Base-by-base conservation (phyloP, 53 echinoderm and acorn worm species). In the Henricia sp. region DNA sequence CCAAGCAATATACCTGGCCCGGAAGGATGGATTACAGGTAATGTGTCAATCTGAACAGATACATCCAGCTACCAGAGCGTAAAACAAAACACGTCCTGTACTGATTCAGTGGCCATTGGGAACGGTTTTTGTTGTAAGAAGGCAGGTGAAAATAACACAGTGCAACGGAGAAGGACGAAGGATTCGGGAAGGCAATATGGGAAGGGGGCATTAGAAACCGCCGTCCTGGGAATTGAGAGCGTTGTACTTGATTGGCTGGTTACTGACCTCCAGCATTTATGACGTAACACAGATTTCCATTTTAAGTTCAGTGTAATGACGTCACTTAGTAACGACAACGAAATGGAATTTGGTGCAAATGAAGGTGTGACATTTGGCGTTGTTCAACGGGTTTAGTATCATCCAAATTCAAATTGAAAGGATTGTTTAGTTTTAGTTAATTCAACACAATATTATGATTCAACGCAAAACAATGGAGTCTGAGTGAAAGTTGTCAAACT, bases 141-240 rank as follows among this genome's bases (percentile, higher is more conserved):
- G 76, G 41, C 76, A 76, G 76, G 76, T 76, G 76, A 58, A 36
- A 39, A 76, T 38, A 76, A 76, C 59, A n/a, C n/a, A 58, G 59
- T 58, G 58, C 39, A 25, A 19, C 17, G 58, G 59, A 37, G 57
- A 27, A 76, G 59, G 41, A 37, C 41, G 59, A 40, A 67, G n/a
- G n/a, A n/a, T n/a, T n/a, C n/a, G n/a, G n/a, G n/a, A n/a, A n/a
- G 37, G 35, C 21, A 12, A 16, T 38, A 23, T 23, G 0, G 9
- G 29, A 17, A 60, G 2, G 62, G 32, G 30, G 19, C 39, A 4
- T 0, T 20, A 37, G 39, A 67, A 67, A 67, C 16, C 13, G 37
- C 29, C 35, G 54, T 39, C 38, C 40, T 28, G 23, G 14, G 59
- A 17, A 29, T 41, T 41, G 11, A 29, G 76, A 25, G 76, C 59